A percentile compares a stretch with the other conserved stretches of the same genome.
Evolutionary conservation across 2,888 invertebrate genomes (phyloP).

Genomic region (Dolichomitus sp.): DNA sequence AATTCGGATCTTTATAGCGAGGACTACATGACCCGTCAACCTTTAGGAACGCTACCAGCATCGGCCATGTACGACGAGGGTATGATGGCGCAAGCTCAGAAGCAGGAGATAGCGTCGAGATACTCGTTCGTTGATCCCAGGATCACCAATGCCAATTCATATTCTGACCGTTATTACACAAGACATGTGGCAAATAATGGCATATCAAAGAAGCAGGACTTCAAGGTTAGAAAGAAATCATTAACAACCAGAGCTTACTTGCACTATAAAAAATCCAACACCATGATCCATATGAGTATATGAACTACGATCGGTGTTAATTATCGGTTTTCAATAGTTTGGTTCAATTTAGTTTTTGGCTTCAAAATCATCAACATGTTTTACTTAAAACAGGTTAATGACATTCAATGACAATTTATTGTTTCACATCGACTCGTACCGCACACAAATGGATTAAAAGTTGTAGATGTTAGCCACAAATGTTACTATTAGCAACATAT

Average conservation of each 20-base stretch:
- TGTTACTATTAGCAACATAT: too few species aligned
- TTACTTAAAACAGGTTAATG: background rate
- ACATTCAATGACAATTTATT: too few species aligned
- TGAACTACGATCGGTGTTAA: too few species aligned
- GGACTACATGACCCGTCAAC: slow-evolving; percentile 86
- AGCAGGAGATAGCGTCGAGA: slow-evolving; percentile 83
- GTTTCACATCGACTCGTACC: too few species aligned
- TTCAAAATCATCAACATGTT: too few species aligned
- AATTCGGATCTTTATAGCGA: slow-evolving; percentile 87
- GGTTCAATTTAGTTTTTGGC: too few species aligned
- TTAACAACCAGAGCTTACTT: too few species aligned
- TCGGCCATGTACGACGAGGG: slow-evolving; percentile 84
- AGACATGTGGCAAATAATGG: slow-evolving; percentile 87
- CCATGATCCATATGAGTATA: too few species aligned
- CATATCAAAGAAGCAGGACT: slow-evolving; percentile 88
- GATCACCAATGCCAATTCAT: slow-evolving; percentile 89
- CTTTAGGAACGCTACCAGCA: slow-evolving; percentile 85
- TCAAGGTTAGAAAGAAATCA: slow-evolving; percentile 88
- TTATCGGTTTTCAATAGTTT: too few species aligned
- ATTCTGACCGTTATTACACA: slow-evolving; percentile 89
- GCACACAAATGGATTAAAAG: too few species aligned
- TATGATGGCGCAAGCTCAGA: slow-evolving; percentile 76
- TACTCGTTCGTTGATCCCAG: slow-evolving; percentile 89
- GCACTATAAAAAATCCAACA: too few species aligned
- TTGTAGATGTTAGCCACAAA: too few species aligned